phyloP scores from a whole-genome alignment of 2,113 vertebrate genomes.

The Otis tarda region DNA sequence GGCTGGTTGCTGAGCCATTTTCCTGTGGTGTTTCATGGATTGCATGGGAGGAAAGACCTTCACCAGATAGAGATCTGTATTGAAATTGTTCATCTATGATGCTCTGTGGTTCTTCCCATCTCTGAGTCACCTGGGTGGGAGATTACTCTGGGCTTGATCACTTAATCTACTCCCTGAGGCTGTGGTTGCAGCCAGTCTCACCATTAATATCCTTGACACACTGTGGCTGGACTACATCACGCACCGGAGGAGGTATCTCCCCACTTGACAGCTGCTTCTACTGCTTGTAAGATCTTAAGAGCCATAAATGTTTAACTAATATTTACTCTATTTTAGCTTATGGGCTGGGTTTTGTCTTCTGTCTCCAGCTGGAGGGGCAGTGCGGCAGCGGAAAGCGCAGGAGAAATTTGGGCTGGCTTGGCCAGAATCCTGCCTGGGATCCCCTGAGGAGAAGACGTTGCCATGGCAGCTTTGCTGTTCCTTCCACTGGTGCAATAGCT shows the following conservation, averaged over 20 bases:
- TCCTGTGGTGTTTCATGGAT: fast-evolving
- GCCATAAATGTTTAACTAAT: constrained; percentile 8
- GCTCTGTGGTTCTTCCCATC: neutral
- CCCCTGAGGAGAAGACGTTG: neutral
- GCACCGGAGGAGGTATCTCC: neutral
- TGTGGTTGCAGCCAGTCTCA: neutral
- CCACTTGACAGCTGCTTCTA: neutral
- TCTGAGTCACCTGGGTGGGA: neutral
- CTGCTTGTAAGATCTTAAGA: neutral
- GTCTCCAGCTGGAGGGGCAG: constrained; percentile 27
- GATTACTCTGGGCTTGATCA: neutral
- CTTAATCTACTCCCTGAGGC: neutral
- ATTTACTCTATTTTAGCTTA: constrained; percentile 2
- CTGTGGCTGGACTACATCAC: fast-evolving
- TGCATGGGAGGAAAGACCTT: neutral
- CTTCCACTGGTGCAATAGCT: constrained; percentile 25
- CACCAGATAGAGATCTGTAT: neutral
- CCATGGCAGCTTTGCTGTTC: constrained; percentile 34
- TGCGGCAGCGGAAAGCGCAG: neutral
- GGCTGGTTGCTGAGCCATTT: neutral
- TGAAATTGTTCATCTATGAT: neutral
- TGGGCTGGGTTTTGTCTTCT: constrained; percentile 7
- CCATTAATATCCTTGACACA: neutral
- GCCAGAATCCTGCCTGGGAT: neutral
- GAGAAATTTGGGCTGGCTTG: constrained; percentile 24